Conservation (phyloP, 2,888 invertebrate genomes). For the Atethmia centrago region DNA sequence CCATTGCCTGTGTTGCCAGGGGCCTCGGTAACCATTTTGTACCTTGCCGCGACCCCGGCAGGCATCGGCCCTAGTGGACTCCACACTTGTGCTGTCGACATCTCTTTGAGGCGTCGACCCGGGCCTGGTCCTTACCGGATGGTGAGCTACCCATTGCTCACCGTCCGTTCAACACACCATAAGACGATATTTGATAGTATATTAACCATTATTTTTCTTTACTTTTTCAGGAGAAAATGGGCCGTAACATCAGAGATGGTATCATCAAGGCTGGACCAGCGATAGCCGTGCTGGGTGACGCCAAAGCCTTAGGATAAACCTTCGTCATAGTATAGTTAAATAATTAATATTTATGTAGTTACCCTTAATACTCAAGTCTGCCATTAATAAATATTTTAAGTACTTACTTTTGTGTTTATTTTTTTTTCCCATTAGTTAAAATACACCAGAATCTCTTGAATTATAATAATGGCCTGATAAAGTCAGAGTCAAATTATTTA, state of each 20-base stretch:
- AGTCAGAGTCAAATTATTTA: too few relatives aligned
- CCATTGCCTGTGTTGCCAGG: too few relatives aligned
- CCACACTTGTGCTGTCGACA: too few relatives aligned
- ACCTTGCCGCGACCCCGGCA: too few relatives aligned
- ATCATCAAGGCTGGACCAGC: conserved; percentile 79
- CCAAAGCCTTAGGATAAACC: conserved; percentile 60
- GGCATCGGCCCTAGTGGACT: too few relatives aligned
- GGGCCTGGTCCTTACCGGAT: too few relatives aligned
- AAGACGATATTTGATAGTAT: not conserved
- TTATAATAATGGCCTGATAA: too few relatives aligned
- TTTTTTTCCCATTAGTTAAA: not conserved
- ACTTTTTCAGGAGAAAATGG: conserved; percentile 73
- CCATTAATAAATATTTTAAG: conserved; percentile 30
- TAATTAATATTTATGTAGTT: conserved; percentile 26
- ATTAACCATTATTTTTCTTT: not conserved
- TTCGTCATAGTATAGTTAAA: not conserved
- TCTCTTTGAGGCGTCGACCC: too few relatives aligned
- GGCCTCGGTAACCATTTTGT: too few relatives aligned
- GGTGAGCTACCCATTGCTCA: too few relatives aligned
- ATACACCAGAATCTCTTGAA: not conserved
- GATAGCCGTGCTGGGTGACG: conserved; percentile 73
- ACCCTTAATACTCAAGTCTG: conserved; percentile 43
- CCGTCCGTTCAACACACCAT: not conserved
- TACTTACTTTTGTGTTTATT: conserved; percentile 9
- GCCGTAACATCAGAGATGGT: conserved; percentile 74